These are phyloP conservation scores for Sebastes vulpes DNA, from an alignment of 2,797 vertebrate species.

Conservation along the genomic window DNA sequence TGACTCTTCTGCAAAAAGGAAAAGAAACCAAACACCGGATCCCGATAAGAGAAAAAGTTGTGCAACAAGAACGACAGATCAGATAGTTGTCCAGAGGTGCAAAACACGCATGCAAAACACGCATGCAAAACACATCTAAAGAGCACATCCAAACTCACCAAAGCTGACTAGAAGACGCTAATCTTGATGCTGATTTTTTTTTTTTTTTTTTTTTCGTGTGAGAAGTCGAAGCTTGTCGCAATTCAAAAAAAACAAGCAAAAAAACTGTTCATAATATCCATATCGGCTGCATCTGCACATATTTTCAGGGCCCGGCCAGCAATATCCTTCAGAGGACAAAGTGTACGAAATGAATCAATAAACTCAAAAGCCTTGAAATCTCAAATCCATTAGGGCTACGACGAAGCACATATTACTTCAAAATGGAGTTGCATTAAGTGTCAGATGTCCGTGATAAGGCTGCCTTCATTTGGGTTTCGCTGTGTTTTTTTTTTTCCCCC, in stretches of 20 bases:
- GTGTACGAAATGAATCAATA: constrained; percentile 74
- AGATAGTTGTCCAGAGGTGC: constrained; percentile 73
- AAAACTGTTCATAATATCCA: constrained; percentile 27
- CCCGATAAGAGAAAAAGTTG: constrained; percentile 67
- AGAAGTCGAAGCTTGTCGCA: not conserved
- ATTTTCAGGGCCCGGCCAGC: constrained; percentile 16
- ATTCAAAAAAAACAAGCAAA: constrained; percentile 17
- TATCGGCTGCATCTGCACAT: constrained; percentile 67
- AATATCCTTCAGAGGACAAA: constrained; percentile 76
- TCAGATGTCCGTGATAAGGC: constrained; percentile 75
- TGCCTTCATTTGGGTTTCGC: constrained; percentile 74
- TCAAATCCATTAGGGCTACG: constrained; percentile 66
- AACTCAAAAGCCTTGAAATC: constrained; percentile 66
- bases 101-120: constrained; percentile 6
- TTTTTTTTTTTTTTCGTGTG: not conserved
- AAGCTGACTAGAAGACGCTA: not conserved
- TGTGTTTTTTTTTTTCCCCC: constrained; percentile 7
- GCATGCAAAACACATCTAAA: not conserved
- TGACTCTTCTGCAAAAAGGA: constrained; percentile 17
- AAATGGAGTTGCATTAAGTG: constrained; percentile 77
- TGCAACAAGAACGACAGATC: constrained; percentile 66
- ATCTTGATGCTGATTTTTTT: constrained; percentile 4
- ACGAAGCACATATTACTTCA: constrained; percentile 65
- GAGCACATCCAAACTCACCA: not conserved
- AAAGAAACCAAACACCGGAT: constrained; percentile 45